Percentiles rank a stretch among this genome's conserved stretches.
phyloP scores from a whole-genome alignment of 2,113 vertebrate genomes.

The Sinocyclocheilus maitianheensis region DNA sequence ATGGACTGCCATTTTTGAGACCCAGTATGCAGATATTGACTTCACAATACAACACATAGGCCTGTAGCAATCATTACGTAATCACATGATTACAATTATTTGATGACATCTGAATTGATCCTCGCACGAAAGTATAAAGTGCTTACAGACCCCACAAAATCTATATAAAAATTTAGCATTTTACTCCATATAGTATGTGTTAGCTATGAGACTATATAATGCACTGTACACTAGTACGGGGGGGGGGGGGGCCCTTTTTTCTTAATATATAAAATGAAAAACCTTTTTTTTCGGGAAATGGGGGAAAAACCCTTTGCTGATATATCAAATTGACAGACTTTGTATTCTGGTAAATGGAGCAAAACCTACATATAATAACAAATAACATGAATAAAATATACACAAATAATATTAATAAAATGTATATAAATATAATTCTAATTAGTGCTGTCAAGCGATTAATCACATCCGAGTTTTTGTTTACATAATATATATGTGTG shows the following conservation, averaged over 20 bases:
- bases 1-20: background rate
- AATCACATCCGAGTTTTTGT: too few species aligned
- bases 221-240: background rate
- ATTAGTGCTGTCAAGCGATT: too few species aligned
- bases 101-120: background rate
- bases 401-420: too few species aligned
- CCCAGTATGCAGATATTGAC: conserved; percentile 3
- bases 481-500: too few species aligned
- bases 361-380: too few species aligned
- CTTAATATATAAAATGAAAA: too few species aligned
- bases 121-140: background rate
- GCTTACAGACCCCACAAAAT: background rate
- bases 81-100: background rate
- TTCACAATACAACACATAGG: background rate
- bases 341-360: too few species aligned
- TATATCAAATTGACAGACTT: background rate
- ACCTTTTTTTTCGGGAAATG: too few species aligned
- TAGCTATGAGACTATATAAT: background rate
- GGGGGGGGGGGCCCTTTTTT: too few species aligned
- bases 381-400: too few species aligned
- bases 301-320: too few species aligned
- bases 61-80: background rate
- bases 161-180: background rate
- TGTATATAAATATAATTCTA: too few species aligned
- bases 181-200: background rate